Conservation (phyloP, 2,888 invertebrate genomes). For the Drosophila meridionalis region DNA sequence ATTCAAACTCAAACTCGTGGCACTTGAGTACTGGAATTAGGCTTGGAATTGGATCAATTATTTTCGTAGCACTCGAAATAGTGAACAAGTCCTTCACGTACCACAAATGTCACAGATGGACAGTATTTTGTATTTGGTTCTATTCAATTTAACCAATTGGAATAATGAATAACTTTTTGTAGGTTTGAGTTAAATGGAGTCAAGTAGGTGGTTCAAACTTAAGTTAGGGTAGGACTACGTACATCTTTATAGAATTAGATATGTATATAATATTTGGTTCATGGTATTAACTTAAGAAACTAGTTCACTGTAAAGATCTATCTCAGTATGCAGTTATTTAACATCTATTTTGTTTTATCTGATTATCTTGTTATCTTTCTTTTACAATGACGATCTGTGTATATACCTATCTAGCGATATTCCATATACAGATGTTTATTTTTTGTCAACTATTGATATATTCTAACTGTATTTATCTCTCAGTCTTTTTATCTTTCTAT, state of each 20-base stretch:
- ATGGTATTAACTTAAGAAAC: too few relatives aligned
- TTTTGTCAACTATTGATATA: background rate
- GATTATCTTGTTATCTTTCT: too few relatives aligned
- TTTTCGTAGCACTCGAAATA: slow-evolving; percentile 36
- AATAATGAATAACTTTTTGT: background rate
- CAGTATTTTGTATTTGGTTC: slow-evolving; percentile 5
- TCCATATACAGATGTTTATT: too few relatives aligned
- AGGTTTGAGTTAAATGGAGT: background rate
- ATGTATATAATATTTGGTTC: too few relatives aligned
- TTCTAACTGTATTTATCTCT: background rate
- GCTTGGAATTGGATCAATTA: slow-evolving; percentile 45
- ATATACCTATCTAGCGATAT: too few relatives aligned
- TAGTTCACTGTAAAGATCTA: too few relatives aligned
- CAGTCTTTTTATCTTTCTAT: too few relatives aligned
- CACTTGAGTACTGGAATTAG: slow-evolving; percentile 37
- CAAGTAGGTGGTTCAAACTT: background rate
- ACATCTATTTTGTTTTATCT: too few relatives aligned
- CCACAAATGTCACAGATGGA: slow-evolving; percentile 30
- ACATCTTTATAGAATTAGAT: background rate
- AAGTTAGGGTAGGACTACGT: background rate
- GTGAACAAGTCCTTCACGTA: slow-evolving; percentile 9
- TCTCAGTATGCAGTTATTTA: too few relatives aligned
- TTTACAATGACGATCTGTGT: too few relatives aligned
- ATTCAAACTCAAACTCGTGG: slow-evolving; percentile 28
- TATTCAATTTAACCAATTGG: slow-evolving; percentile 8